Base-by-base conservation (phyloP, 2,797 vertebrate species). In the Acanthurus tractus region DNA sequence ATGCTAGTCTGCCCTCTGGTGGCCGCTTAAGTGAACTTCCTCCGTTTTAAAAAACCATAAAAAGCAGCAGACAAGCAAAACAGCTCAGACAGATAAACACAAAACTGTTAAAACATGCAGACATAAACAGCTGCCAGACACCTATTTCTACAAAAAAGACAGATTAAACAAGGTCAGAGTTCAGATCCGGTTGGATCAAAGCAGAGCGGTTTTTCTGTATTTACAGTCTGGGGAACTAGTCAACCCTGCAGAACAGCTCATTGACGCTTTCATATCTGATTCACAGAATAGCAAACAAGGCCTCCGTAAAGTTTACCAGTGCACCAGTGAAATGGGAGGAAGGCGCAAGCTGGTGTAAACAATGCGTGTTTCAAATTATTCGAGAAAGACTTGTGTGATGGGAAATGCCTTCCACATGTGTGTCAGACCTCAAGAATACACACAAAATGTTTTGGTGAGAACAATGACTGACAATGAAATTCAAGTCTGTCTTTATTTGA, bases 1-100 rank as follows among this genome's bases (percentile, higher is more conserved):
- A n/a, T 62, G 20, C 11, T 57, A 66, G 67, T 45, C 64, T 38
- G 68, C 88, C 84, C 78, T 81, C 91, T 91, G 38, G 79, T 81
- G 90, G 80, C 38, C 49, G 14, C 1, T 50, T 1, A 0, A 0
- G 0, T 2, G 20, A 70, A 76, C 48, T 81, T 46, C 82, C 80
- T 6, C 25, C 0, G 23, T 22, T 40, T 64, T 15, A 13, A 38
- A 38, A 50, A 20, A 8, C 34, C 23, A 57, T 22, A 56, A 11
- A 52, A 45, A 78, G 34, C 50, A 79, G 7, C 22, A 44, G 22
- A 29, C 2, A 4, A 23, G 22, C 7, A 44, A 9, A 34, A 34
- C 23, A 57, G 25, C 38, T 70, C 6, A 45, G 14, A 59, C 17
- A 2, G 11, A 20, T 3, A 14, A 54, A 59, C 20, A 57, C 11